Evolutionary conservation across 30 jellyfish, hydroid and myxozoan genomes (phyloP).

Genomic region (Aurelia sp.): DNA sequence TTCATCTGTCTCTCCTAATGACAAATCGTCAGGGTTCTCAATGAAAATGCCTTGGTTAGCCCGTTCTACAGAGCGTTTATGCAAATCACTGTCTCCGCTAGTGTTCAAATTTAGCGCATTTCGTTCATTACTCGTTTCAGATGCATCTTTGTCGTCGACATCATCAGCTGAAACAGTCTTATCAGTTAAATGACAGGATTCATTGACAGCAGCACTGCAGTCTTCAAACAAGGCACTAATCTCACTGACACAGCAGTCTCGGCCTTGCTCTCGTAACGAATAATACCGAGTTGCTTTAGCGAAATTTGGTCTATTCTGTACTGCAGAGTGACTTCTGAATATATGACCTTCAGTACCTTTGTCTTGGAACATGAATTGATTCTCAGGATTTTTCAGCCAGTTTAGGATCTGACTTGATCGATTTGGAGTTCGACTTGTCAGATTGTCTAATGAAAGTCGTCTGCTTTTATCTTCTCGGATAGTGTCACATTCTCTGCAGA

Average conservation of each 20-base stretch:
- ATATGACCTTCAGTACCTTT: conserved; percentile 45
- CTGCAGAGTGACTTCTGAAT: conserved; percentile 67
- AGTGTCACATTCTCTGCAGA: not conserved
- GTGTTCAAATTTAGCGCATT: not conserved
- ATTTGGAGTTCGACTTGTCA: conserved; percentile 7
- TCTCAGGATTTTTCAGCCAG: conserved; percentile 65
- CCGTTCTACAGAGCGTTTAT: too few relatives aligned
- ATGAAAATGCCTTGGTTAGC: too few relatives aligned
- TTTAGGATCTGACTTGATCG: conserved; percentile 51
- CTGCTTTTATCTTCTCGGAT: not conserved
- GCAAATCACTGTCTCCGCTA: too few relatives aligned
- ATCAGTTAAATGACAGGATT: not conserved
- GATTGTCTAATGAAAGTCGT: conserved; percentile 18
- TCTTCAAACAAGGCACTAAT: not conserved
- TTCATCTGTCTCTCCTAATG: not conserved
- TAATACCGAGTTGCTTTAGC: conserved; percentile 27
- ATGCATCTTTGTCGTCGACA: not conserved
- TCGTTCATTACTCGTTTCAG: not conserved
- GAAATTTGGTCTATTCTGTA: conserved; percentile 32
- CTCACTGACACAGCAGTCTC: not conserved
- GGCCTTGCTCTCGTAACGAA: conserved; percentile 36
- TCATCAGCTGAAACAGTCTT: not conserved
- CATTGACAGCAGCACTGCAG: not conserved
- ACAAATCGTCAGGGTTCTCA: not conserved
- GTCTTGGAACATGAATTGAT: conserved; percentile 60